Evolutionary conservation across 2,888 invertebrate species (phyloP), one percentile per base, ranked within the genome.

Genomic region (Cistogaster globosa): DNA sequence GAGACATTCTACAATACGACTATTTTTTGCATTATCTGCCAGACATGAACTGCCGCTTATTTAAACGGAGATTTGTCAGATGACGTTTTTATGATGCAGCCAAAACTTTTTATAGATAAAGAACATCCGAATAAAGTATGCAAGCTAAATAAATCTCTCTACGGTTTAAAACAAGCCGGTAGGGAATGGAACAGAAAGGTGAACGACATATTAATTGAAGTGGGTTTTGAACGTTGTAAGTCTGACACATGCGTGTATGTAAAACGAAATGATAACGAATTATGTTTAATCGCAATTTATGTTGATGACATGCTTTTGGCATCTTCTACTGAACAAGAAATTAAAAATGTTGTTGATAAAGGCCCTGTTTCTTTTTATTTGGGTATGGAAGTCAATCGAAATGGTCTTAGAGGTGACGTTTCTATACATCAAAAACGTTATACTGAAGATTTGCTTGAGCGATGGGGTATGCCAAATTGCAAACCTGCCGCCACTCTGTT

Each of bases 61-160:
- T 71, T 86, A 22, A 87, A 82, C 45, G 80, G 78, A 7, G 65
- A 72, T 11, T 53, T 84, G 14, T 65, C 76, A 45, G 85, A 86
- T 8, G 83, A 83, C 4, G 83, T 86, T 0, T 87, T 76, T 65
- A 83, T 87, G 79, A 26, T 42, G 18, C 85, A 38, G 12, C 38
- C 38, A 11, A 8, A 8, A 12, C 8, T 38, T 8, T 38, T 38
- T 38, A 8, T 11, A 86, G 65, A 84, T 22, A 22, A 42, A 18
- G 20, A 76, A 14, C 36, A 75, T 78, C 32, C 57, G 0, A 67
- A 79, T 3, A 83, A 80, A 67, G 82, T 86, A 11, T 84, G 86
- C 14, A 75, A 65, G 36, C 42, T 65, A 12, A 72, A 60, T 7
- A 72, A 72, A 18, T 51, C 62, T 5, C 36, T 74, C 2, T 74